phyloP scores from a whole-genome alignment of 2,113 vertebrate genomes.

The Plecotus auritus region DNA sequence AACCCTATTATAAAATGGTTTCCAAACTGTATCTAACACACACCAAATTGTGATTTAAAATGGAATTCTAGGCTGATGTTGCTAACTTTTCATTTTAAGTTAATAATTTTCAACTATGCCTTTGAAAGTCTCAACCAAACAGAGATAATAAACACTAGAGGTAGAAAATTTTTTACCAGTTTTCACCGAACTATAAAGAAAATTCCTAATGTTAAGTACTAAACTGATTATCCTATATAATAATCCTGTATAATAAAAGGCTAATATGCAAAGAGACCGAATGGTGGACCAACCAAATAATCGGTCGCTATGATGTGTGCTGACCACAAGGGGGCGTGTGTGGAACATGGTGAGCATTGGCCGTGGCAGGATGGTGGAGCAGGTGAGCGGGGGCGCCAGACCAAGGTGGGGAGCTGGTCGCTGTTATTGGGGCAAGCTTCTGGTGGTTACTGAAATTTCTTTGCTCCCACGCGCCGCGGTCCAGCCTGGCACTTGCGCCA shows the following conservation, averaged over 20 bases:
- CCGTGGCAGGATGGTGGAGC: too few species aligned
- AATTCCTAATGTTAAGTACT: not conserved
- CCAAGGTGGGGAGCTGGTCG: too few species aligned
- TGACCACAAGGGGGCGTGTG: too few species aligned
- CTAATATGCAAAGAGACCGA: too few species aligned
- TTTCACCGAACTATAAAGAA: not conserved
- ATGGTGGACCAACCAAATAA: too few species aligned
- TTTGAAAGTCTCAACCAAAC: constrained; percentile 21
- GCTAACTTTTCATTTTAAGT: not conserved
- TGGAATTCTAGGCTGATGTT: not conserved
- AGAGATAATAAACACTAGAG: not conserved
- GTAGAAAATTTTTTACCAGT: not conserved
- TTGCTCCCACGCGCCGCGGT: rapidly evolving
- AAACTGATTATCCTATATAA: not conserved
- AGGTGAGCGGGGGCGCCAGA: too few species aligned
- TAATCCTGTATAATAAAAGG: too few species aligned
- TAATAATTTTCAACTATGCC: not conserved
- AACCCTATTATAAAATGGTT: not conserved
- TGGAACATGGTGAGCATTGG: too few species aligned
- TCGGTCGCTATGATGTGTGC: too few species aligned
- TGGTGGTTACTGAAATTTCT: too few species aligned
- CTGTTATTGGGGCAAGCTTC: too few species aligned
- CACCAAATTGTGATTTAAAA: not conserved
- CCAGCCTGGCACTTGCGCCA: too few species aligned
- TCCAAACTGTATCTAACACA: not conserved